phyloP scores from a whole-genome alignment of 2,888 invertebrate species.

The Lypha dubia region DNA sequence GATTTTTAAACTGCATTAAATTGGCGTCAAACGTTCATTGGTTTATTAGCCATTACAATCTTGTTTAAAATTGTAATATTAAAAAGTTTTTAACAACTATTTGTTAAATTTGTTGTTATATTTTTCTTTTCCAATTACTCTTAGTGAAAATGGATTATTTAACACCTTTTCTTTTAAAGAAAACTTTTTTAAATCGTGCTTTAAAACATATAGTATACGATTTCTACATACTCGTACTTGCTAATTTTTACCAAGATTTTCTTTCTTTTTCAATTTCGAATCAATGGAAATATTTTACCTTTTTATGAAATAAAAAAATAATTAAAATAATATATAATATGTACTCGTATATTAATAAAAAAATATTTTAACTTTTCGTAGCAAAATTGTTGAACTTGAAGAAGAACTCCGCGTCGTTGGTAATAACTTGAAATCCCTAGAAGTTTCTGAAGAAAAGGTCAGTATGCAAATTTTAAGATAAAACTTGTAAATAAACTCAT shows the following conservation, averaged over 20 bases:
- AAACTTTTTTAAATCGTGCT: neutral
- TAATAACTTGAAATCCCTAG: slow-evolving; percentile 99
- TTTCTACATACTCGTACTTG: neutral
- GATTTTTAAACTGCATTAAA: no score
- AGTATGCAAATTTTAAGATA: slow-evolving; percentile 78
- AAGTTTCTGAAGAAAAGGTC: slow-evolving; percentile 99
- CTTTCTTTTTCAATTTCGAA: slow-evolving; percentile 13
- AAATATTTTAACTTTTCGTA: slow-evolving; percentile 83
- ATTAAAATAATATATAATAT: neutral
- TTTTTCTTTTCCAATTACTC: slow-evolving; percentile 6
- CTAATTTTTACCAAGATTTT: slow-evolving; percentile 26
- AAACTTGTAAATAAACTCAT: slow-evolving; percentile 49
- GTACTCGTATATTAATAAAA: slow-evolving; percentile 42
- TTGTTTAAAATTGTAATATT: no score
- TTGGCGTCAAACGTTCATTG: no score
- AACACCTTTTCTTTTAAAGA: slow-evolving; percentile 19
- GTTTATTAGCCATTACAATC: no score
- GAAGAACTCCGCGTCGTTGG: slow-evolving; percentile 99
- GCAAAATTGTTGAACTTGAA: slow-evolving; percentile 99
- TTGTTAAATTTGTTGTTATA: neutral
- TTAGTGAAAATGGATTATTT: neutral
- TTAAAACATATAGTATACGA: neutral
- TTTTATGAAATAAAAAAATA: slow-evolving; percentile 2
- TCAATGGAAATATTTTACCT: slow-evolving; percentile 42
- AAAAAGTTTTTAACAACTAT: no score